Conservation (phyloP, 1,140 invertebrate genomes). For the Drosophila nannoptera region DNA sequence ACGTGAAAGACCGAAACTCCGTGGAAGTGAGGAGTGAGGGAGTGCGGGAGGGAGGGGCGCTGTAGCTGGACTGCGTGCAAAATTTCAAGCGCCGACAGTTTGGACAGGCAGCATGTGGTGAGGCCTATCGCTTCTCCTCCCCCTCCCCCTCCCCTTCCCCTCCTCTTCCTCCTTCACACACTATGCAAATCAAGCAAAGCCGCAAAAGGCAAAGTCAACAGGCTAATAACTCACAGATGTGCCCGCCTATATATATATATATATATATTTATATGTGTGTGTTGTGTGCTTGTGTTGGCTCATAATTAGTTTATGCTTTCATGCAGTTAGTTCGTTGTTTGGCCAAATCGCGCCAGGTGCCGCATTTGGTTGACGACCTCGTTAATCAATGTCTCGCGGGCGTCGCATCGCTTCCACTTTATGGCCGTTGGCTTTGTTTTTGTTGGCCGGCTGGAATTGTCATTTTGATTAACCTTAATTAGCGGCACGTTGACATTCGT, state of each 20-base stretch:
- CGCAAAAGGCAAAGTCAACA: constrained; percentile 28
- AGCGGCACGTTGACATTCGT: constrained; percentile 62
- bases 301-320: constrained; percentile 35
- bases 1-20: constrained; percentile 20
- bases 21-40: neutral
- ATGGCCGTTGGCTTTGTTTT: constrained; percentile 44
- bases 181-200: constrained; percentile 18
- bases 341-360: constrained; percentile 24
- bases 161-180: neutral
- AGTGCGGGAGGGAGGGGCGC: neutral
- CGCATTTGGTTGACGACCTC: constrained; percentile 51
- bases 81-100: constrained; percentile 41
- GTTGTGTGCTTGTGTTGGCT: constrained; percentile 21
- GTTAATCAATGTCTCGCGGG: constrained; percentile 47
- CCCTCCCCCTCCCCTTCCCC: neutral
- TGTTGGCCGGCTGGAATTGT: constrained; percentile 29
- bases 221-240: constrained; percentile 1
- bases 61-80: constrained; percentile 25
- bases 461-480: constrained; percentile 76
- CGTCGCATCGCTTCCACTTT: constrained; percentile 32
- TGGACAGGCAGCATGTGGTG: constrained; percentile 48
- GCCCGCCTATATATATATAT: neutral
- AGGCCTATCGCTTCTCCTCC: constrained; percentile 3
- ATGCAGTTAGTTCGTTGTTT: constrained; percentile 14
- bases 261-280: neutral